Evolutionary conservation across 2,797 vertebrate species (phyloP).

Genomic region (Rhyacichthys aspro): DNA sequence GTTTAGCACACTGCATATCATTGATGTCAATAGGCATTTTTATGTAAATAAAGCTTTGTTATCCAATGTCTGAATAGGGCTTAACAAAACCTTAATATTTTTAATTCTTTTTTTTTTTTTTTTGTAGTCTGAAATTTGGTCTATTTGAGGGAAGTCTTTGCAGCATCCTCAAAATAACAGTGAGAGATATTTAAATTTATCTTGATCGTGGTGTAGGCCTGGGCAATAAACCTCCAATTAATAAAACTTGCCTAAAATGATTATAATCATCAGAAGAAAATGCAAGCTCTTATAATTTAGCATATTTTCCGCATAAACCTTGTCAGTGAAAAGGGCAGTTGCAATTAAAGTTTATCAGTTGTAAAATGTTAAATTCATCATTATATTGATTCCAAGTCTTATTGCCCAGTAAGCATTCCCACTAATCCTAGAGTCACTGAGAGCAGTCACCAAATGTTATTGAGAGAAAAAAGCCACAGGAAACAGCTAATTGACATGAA

Average conservation of each 20-base stretch:
- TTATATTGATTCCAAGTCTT: background rate
- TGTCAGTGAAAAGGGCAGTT: conserved; percentile 8
- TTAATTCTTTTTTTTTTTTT: background rate
- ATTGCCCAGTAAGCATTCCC: background rate
- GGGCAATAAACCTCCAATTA: background rate
- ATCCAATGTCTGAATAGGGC: background rate
- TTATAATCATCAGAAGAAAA: background rate
- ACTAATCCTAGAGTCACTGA: conserved; percentile 32
- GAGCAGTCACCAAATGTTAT: conserved; percentile 45
- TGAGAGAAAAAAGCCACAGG: conserved; percentile 42
- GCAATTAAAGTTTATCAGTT: conserved; percentile 5
- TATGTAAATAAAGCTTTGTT: background rate
- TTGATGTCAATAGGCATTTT: background rate
- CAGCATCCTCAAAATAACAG: conserved; percentile 7
- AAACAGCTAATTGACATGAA: conserved; percentile 50
- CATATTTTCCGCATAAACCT: no score
- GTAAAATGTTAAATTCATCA: background rate
- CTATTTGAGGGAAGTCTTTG: conserved; percentile 20
- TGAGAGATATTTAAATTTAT: no score
- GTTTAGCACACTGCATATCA: background rate
- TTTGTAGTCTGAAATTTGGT: no score
- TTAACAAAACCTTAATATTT: conserved; percentile 1
- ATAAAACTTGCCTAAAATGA: background rate
- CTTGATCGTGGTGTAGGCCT: conserved; percentile 21
- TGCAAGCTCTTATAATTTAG: background rate